phyloP scores from a whole-genome alignment of 2,797 vertebrate genomes.

The Centroberyx gerrardi region DNA sequence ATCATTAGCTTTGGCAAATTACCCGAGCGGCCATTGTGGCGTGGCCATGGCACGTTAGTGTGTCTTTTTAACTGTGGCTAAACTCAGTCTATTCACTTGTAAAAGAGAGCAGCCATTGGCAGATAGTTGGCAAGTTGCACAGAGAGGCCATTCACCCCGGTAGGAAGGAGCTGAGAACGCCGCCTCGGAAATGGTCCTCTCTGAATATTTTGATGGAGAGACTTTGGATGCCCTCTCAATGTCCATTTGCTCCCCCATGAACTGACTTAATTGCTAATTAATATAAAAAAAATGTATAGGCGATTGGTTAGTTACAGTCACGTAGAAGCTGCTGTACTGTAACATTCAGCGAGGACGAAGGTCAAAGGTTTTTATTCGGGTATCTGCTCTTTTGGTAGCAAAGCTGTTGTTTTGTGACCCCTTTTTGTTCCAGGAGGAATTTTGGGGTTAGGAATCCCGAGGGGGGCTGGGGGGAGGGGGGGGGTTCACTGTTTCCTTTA shows the following conservation, averaged over 20 bases:
- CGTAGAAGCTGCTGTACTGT: not conserved
- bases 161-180: constrained; percentile 86
- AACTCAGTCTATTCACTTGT: constrained; percentile 89
- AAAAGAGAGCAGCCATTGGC: constrained; percentile 89
- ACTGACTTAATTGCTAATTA: constrained; percentile 54
- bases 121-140: constrained; percentile 89
- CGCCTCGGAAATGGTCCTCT: constrained; percentile 75
- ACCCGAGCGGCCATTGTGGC: constrained; percentile 84
- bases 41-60: constrained; percentile 86
- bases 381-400: constrained; percentile 18
- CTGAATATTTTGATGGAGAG: constrained; percentile 80
- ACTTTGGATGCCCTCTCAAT: constrained; percentile 70
- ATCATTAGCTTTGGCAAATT: constrained; percentile 87
- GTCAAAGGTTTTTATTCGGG: constrained; percentile 13
- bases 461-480: not conserved
- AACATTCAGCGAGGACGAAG: constrained; percentile 1
- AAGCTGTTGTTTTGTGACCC: constrained; percentile 46
- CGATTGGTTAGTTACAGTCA: not conserved
- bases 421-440: constrained; percentile 47
- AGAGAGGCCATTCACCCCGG: constrained; percentile 86
- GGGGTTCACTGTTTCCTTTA: constrained; percentile 56
- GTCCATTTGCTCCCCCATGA: constrained; percentile 63
- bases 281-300: constrained; percentile 44
- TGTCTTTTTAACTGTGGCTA: constrained; percentile 85
- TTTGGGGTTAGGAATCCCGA: constrained; percentile 43